Evolutionary conservation across 2,113 vertebrate species (phyloP).

Genomic region (Cryptoleucopteryx plumbea): DNA sequence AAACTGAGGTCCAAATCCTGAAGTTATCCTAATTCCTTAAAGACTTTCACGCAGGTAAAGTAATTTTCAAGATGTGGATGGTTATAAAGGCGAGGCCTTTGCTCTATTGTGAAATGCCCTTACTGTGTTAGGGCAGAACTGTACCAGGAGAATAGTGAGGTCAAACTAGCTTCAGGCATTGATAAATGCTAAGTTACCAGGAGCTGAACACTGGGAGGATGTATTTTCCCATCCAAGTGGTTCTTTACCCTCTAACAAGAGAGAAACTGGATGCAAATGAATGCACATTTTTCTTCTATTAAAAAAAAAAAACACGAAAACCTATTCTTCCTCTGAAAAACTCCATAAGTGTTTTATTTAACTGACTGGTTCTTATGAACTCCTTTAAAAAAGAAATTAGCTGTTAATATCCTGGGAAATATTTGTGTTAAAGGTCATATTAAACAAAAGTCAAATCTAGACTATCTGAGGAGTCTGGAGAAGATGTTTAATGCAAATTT

Average conservation of each 20-base stretch:
- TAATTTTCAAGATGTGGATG: background rate
- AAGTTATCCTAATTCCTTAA: background rate
- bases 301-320: background rate
- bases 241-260: constrained; percentile 15
- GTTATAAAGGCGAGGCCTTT: background rate
- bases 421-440: constrained; percentile 59
- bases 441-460: constrained; percentile 63
- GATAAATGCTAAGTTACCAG: constrained; percentile 52
- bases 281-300: background rate
- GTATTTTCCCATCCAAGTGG: constrained; percentile 29
- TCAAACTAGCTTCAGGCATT: constrained; percentile 15
- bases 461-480: constrained; percentile 42
- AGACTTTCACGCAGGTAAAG: background rate
- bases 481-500: constrained; percentile 69
- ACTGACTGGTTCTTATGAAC: constrained; percentile 1
- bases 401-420: constrained; percentile 46
- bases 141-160: background rate
- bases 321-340: background rate
- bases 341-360: constrained; percentile 11
- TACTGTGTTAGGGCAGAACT: background rate
- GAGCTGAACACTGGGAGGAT: background rate
- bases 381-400: constrained; percentile 45
- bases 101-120: background rate
- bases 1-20: background rate
- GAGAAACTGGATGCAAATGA: constrained; percentile 38